Evolutionary conservation across 2,113 vertebrate species (phyloP).

Genomic region (Corythornis vintsioides): DNA sequence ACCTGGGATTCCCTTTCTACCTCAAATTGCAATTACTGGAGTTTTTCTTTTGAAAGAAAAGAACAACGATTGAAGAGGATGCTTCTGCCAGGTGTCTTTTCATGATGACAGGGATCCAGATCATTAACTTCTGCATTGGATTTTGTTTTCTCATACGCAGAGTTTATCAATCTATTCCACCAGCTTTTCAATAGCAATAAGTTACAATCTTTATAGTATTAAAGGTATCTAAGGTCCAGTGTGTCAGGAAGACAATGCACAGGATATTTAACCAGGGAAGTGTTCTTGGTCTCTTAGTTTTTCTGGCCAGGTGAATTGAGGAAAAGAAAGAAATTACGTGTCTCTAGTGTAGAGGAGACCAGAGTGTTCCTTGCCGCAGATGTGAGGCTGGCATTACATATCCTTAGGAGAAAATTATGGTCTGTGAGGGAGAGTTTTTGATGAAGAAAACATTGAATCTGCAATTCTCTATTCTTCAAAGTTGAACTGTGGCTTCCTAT

Average conservation of each 20-base stretch:
- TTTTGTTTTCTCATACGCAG: background rate
- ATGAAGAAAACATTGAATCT: background rate
- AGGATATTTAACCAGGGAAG: background rate
- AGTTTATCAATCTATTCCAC: background rate
- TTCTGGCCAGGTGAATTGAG: background rate
- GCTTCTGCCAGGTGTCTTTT: constrained; percentile 27
- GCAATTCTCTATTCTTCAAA: background rate
- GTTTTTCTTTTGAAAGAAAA: background rate
- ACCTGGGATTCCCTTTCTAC: background rate
- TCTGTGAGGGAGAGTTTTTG: background rate
- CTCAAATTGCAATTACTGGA: background rate
- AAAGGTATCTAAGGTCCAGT: background rate
- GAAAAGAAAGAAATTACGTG: background rate
- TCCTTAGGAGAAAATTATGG: background rate
- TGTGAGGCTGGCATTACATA: background rate
- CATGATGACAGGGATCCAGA: constrained; percentile 15
- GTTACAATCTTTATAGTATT: background rate
- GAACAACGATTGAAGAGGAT: background rate
- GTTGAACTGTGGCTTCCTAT: background rate
- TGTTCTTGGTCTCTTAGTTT: background rate
- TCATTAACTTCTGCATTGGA: constrained; percentile 1
- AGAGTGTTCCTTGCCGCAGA: background rate
- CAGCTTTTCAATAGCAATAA: background rate
- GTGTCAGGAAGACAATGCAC: background rate
- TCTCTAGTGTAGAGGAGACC: background rate